Conservation (phyloP, 2,888 invertebrate species). For the Ectobius pallidus region DNA sequence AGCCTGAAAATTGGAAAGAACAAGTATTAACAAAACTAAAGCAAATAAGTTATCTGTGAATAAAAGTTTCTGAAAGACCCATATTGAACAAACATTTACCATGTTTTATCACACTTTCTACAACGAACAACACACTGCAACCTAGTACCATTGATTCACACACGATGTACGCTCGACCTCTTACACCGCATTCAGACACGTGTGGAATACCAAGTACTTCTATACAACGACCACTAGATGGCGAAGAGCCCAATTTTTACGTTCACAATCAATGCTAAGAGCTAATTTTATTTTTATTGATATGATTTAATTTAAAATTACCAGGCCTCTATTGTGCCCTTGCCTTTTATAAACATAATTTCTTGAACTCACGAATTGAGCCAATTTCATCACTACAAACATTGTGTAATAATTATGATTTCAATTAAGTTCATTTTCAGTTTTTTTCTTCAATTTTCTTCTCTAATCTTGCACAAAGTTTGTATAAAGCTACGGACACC, state of each 20-base stretch:
- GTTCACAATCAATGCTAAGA: too few species aligned
- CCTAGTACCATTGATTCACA: conserved; percentile 5
- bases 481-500: too few species aligned
- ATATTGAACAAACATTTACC: conserved; percentile 26
- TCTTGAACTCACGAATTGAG: too few species aligned
- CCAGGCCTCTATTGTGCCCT: too few species aligned
- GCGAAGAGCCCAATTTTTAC: background rate
- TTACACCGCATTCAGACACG: background rate
- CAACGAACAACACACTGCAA: background rate
- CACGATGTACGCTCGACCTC: background rate
- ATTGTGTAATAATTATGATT: too few species aligned
- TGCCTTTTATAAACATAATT: too few species aligned
- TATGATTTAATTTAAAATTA: too few species aligned
- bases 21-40: conserved; percentile 18
- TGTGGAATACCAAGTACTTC: background rate
- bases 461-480: too few species aligned
- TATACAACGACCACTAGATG: background rate
- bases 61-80: conserved; percentile 3
- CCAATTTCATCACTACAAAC: too few species aligned
- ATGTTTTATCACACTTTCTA: conserved; percentile 15
- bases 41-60: background rate
- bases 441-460: too few species aligned
- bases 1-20: conserved; percentile 66
- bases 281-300: too few species aligned
- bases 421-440: too few species aligned